phyloP scores from a whole-genome alignment of 1,140 invertebrate species.

The Arion vulgaris region DNA sequence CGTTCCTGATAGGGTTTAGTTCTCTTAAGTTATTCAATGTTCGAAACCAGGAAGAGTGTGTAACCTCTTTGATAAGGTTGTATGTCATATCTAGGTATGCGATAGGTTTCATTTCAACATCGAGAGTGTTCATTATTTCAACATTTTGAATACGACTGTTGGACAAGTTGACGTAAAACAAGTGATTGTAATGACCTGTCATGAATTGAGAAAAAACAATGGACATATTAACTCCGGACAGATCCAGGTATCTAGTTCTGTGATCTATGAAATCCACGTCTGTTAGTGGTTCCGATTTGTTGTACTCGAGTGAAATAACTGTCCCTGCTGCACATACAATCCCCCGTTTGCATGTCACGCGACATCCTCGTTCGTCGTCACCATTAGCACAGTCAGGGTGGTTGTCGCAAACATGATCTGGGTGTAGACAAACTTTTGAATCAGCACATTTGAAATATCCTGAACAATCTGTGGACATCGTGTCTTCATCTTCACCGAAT shows the following conservation, averaged over 20 bases:
- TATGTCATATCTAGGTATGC: background rate
- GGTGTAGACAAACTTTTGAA: background rate
- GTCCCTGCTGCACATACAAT: too few species aligned
- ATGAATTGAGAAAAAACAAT: background rate
- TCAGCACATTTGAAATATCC: slow-evolving; percentile 1
- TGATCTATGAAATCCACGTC: background rate
- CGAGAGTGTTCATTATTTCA: background rate
- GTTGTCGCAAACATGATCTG: too few species aligned
- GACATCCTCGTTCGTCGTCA: too few species aligned
- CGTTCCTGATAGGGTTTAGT: slow-evolving; percentile 3
- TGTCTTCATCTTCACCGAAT: slow-evolving; percentile 8
- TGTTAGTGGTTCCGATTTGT: background rate
- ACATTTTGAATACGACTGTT: background rate
- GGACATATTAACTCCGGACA: background rate
- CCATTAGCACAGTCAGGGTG: too few species aligned
- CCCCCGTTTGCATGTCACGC: too few species aligned
- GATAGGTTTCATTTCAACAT: background rate
- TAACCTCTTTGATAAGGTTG: background rate
- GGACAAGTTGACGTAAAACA: background rate
- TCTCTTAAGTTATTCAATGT: background rate
- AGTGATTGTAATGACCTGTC: background rate
- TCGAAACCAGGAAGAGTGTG: background rate
- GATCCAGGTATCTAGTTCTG: slow-evolving; percentile 10
- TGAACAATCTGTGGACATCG: background rate
- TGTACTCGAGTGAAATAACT: background rate